Conservation (phyloP, 2,797 vertebrate species). For the Allobates femoralis region DNA sequence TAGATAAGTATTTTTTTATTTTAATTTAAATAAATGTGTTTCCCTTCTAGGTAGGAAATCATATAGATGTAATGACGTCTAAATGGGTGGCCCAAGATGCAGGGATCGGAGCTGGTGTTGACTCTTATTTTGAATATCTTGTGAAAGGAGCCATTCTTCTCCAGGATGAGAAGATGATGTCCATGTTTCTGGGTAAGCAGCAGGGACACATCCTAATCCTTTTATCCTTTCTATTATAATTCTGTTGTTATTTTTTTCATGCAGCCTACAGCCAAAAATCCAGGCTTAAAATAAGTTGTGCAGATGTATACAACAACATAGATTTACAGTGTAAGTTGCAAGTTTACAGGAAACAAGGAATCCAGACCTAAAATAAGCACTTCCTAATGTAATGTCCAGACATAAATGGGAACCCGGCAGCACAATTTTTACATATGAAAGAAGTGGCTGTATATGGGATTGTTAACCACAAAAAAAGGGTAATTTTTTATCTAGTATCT, state of each 20-base stretch:
- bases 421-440: no score
- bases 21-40: background rate
- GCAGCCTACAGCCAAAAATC: no score
- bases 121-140: slow-evolving; percentile 97
- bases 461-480: no score
- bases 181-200: slow-evolving; percentile 89
- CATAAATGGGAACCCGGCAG: no score
- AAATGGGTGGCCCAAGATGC: slow-evolving; percentile 98
- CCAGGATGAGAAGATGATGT: slow-evolving; percentile 90
- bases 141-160: slow-evolving; percentile 95
- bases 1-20: background rate
- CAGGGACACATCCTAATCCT: background rate
- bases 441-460: no score
- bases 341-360: no score
- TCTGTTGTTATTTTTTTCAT: background rate
- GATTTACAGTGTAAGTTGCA: background rate
- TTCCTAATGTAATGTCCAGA: no score
- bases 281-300: background rate
- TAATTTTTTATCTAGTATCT: no score
- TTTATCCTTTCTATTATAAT: background rate
- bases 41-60: slow-evolving; percentile 86
- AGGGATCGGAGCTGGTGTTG: slow-evolving; percentile 93
- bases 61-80: slow-evolving; percentile 90
- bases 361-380: no score
- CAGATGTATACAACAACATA: background rate